Evolutionary conservation across 2,888 invertebrate species (phyloP).

Genomic region (Cerastis rubricosa): DNA sequence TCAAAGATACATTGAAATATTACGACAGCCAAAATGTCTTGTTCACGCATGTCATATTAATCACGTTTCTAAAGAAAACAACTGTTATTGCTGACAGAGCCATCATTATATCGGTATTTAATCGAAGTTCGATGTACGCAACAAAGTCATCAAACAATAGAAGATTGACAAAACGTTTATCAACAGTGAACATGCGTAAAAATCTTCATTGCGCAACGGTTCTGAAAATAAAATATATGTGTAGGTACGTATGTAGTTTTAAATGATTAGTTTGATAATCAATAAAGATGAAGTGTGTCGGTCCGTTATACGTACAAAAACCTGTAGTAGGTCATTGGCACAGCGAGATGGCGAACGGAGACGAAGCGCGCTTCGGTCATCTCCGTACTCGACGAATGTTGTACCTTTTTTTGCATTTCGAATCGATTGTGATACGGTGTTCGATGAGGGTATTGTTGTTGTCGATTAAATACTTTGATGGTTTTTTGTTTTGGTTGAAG

Average conservation of each 20-base stretch:
- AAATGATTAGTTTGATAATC: slow-evolving; percentile 84
- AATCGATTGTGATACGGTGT: slow-evolving; percentile 60
- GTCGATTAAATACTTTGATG: slow-evolving; percentile 54
- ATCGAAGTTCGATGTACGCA: slow-evolving; percentile 15
- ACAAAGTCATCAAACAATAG: slow-evolving; percentile 35
- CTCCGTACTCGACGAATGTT: slow-evolving; percentile 58
- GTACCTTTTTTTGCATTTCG: slow-evolving; percentile 66
- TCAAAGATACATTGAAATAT: slow-evolving; percentile 14
- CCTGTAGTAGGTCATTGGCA: slow-evolving; percentile 88
- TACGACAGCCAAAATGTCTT: slow-evolving; percentile 10
- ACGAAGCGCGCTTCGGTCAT: slow-evolving; percentile 67
- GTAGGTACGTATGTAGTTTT: slow-evolving; percentile 63
- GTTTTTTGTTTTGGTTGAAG: slow-evolving; percentile 26
- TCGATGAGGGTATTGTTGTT: slow-evolving; percentile 56
- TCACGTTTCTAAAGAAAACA: slow-evolving; percentile 10
- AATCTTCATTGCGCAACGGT: slow-evolving; percentile 57
- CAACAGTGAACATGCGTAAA: slow-evolving; percentile 45
- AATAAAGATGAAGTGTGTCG: slow-evolving; percentile 87
- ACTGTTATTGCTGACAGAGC: slow-evolving; percentile 12
- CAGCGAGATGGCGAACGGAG: slow-evolving; percentile 65
- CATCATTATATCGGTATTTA: slow-evolving; percentile 43
- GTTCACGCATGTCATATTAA: slow-evolving; percentile 9
- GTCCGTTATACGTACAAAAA: slow-evolving; percentile 89
- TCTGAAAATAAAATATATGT: slow-evolving; percentile 57
- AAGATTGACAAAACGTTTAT: slow-evolving; percentile 43